Base-by-base conservation (phyloP, 2,888 invertebrate species). In the Linnaemya vulpina region DNA sequence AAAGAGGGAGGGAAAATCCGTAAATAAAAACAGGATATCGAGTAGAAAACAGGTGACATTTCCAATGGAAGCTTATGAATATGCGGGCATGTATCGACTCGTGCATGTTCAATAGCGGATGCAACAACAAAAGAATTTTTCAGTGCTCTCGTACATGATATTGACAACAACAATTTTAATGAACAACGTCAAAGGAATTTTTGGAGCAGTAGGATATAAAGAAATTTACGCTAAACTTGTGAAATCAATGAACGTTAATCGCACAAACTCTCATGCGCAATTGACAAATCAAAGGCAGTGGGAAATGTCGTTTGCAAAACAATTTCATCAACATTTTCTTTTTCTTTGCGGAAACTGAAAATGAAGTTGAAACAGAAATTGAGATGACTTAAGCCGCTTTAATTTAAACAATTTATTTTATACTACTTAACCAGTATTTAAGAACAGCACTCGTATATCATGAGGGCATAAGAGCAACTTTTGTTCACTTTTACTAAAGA, bases 31-130 rank as follows among this genome's bases (percentile, higher is more conserved):
- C 20, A 53, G 20, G 9, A 30, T 51, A 43, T 5, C 40, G 11
- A 40, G 40, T 25, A 55, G 15, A 63, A 58, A 67, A 51, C 30
- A 13, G 40, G 58, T 71, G 63, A 55, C 46, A 76, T 67, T 71
- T 71, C 71, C 73, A 71, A 67, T 43, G 71, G 40, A 38, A 71
- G 46, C 58, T 67, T 71, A 76, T 38, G 60, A 40, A n/a, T 25
- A 60, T 55, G 22, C 15, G n/a, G 40, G 4, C 53, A 17, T 38
- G 38, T 53, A 22, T 22, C 25, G 11, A 67, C 17, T 17, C 30
- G 30, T 30, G 30, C 30, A 30, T 30, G n/a, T 55, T 38, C 7
- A 70, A 22, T 15, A 43, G n/a, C 22, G 15, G 15, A 68, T 4
- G 11, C 7, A 40, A 9, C 40, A 70, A 0, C 10, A n/a, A 40